Evolutionary conservation across 2,888 invertebrate genomes (phyloP), one percentile per base, ranked within the genome.

Genomic region (Meliscaeva auricollis): DNA sequence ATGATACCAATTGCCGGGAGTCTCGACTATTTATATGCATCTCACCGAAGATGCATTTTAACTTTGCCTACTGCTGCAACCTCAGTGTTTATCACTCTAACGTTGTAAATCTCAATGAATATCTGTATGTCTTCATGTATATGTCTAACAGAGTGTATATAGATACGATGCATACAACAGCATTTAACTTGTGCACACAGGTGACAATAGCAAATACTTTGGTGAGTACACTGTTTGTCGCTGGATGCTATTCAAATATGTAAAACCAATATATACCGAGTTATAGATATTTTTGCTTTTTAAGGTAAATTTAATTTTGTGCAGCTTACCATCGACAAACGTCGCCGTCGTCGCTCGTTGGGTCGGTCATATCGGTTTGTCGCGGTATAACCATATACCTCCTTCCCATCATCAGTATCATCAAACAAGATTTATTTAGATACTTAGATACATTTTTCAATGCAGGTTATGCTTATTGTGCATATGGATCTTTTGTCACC

Each of bases 1-100:
- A 92, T 92, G 92, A 91, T 91, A 88, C 89, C 89, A 89, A 90
- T 90, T 91, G 90, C 91, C 91, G 90, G 90, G 90, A 90, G 89
- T 88, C 89, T 89, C 89, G 88, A 89, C 90, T 92, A 91, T 92
- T 91, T 92, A 92, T 92, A 92, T 89, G 89, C 89, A 88, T 87
- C 87, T 88, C 88, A 66, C 48, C 88, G 88, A 89, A 88, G 87
- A 85, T 85, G 85, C 85, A 85, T 70, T 81, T 82, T 78, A n/a
- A 41, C 52, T 41, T 80, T 73, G 73, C 73, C 15, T 64, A 64
- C 26, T 66, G 69, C 62, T 75, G 46, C 66, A 35, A 62, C 41
- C 46, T 74, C 58, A 52, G 64, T 81, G 82, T 78, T 82, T 82
- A 73, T 73, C 66, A 66, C 46, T 58, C 52, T 62, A 41, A 73